Evolutionary conservation across 2,113 vertebrate genomes (phyloP).

Genomic region (Oryzias javanicus): DNA sequence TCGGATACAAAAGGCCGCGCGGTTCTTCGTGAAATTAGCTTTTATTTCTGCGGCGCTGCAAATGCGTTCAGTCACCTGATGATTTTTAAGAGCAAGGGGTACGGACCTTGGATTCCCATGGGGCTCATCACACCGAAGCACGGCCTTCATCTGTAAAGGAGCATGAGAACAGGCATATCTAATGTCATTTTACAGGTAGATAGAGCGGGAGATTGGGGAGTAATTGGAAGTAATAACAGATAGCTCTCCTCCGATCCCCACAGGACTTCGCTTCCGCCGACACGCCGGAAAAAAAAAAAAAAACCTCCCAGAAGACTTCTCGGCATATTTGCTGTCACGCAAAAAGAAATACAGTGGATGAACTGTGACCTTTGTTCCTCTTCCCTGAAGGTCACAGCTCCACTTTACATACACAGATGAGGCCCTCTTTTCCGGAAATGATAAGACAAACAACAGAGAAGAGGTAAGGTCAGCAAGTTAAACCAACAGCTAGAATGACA

Average conservation of each 20-base stretch:
- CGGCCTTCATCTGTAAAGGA: conserved; percentile 63
- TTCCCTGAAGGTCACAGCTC: conserved; percentile 74
- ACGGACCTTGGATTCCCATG: conserved; percentile 59
- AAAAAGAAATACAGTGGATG: conserved; percentile 74
- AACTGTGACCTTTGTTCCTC: conserved; percentile 77
- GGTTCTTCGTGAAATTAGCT: conserved; percentile 48
- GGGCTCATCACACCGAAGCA: conserved; percentile 60
- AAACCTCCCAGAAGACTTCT: conserved; percentile 56
- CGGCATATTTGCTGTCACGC: conserved; percentile 60
- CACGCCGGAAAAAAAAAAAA: conserved; percentile 36
- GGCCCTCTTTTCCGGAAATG: conserved; percentile 75
- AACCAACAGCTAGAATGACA: conserved; percentile 83
- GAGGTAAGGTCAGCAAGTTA: conserved; percentile 80
- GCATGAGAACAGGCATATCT: conserved; percentile 77
- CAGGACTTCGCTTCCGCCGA: conserved; percentile 49
- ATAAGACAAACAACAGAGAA: conserved; percentile 77
- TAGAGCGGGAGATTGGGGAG: conserved; percentile 75
- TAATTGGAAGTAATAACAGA: conserved; percentile 83
- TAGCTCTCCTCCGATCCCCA: conserved; percentile 64
- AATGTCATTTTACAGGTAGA: conserved; percentile 83
- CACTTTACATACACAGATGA: conserved; percentile 81
- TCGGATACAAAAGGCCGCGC: conserved; percentile 57
- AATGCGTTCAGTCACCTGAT: conserved; percentile 56
- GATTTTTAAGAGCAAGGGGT: conserved; percentile 42
- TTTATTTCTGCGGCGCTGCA: conserved; percentile 23